A percentile compares a stretch with the other conserved stretches of the same genome.
phyloP scores from a whole-genome alignment of 1,140 invertebrate genomes.

The Muscidifurax raptorellus region DNA sequence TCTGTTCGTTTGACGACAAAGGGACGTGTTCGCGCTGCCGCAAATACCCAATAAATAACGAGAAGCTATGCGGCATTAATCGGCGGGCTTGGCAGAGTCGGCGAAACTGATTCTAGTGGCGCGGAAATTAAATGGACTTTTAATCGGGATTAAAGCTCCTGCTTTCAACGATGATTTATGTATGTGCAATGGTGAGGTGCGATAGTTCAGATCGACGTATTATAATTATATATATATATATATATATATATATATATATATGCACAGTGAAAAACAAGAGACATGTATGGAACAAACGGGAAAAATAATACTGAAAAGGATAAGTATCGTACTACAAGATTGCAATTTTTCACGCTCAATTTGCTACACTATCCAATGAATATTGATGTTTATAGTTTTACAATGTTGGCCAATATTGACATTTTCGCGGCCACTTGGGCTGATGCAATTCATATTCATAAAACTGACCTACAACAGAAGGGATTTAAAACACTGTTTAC shows the following conservation, averaged over 20 bases:
- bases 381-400: neutral
- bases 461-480: conserved; percentile 6
- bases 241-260: too few relatives aligned
- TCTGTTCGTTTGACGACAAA: conserved; percentile 70
- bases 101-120: conserved; percentile 20
- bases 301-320: too few relatives aligned
- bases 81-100: neutral
- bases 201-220: too few relatives aligned
- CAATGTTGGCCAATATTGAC: conserved; percentile 19
- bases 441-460: conserved; percentile 11
- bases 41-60: conserved; percentile 71
- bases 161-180: neutral
- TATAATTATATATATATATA: too few relatives aligned
- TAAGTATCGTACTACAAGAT: too few relatives aligned
- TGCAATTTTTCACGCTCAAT: neutral
- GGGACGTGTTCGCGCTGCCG: conserved; percentile 70
- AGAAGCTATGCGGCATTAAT: conserved; percentile 3
- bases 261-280: too few relatives aligned
- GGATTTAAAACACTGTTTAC: too few relatives aligned
- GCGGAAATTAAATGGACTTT: conserved; percentile 27
- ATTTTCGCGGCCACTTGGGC: neutral
- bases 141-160: conserved; percentile 14
- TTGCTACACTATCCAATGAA: neutral
- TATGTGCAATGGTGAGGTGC: neutral
- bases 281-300: too few relatives aligned